phyloP scores from a whole-genome alignment of 1,140 invertebrate genomes.

The honey bee (Apis mellifera) region DNA sequence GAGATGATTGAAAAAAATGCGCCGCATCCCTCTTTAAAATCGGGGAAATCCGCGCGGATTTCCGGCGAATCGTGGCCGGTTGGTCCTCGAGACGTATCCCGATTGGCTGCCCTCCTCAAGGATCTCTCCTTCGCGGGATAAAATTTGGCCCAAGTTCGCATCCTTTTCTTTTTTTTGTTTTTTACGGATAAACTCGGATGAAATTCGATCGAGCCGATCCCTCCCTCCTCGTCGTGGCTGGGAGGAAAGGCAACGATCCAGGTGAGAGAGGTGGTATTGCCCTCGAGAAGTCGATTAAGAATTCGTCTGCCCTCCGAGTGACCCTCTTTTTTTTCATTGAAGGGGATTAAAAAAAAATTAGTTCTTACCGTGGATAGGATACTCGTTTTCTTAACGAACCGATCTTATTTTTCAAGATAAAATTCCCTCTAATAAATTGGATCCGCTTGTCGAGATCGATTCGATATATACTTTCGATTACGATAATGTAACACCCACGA shows the following conservation, averaged over 20 bases:
- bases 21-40: not conserved
- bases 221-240: not conserved
- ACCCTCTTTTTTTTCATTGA: constrained; percentile 6
- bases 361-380: not conserved
- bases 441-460: not conserved
- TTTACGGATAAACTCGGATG: not conserved
- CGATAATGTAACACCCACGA: no score
- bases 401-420: no score
- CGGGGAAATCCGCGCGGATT: not conserved
- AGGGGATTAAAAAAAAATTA: not conserved
- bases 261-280: not conserved
- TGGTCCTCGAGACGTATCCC: not conserved
- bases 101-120: not conserved
- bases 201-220: not conserved
- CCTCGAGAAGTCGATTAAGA: not conserved
- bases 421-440: no score
- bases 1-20: constrained; percentile 27
- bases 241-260: not conserved
- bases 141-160: not conserved
- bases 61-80: not conserved
- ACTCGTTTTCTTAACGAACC: not conserved
- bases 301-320: not conserved
- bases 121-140: not conserved
- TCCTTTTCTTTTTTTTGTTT: not conserved
- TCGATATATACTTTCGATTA: not conserved